Evolutionary conservation across 2,113 vertebrate genomes (phyloP).

Genomic region (Sialia sialis): DNA sequence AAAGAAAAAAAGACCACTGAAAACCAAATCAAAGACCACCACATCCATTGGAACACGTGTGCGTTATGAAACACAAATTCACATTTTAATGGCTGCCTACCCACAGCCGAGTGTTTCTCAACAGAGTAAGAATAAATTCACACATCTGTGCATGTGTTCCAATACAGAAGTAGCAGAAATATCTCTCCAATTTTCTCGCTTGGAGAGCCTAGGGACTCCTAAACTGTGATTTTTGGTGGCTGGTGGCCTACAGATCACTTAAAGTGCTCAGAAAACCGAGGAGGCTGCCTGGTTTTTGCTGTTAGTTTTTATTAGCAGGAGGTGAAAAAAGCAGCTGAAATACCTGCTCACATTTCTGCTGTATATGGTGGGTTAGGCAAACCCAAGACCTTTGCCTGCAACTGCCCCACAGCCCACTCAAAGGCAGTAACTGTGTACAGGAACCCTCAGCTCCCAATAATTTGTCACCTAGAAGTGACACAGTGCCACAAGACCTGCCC

Average conservation of each 20-base stretch:
- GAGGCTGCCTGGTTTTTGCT: background rate
- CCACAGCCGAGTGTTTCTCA: slow-evolving; percentile 8
- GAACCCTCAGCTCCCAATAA: background rate
- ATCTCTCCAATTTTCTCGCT: background rate
- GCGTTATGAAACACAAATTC: background rate
- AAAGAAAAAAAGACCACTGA: background rate
- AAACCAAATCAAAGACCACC: background rate
- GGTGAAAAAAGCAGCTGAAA: background rate
- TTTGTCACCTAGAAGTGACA: background rate
- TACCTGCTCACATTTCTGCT: background rate
- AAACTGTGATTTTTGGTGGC: background rate
- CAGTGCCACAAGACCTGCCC: background rate
- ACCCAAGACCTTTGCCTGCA: background rate
- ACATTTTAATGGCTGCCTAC: background rate
- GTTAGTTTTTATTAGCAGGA: slow-evolving; percentile 7
- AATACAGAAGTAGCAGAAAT: slow-evolving; percentile 20
- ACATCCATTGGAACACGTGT: background rate
- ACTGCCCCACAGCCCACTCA: background rate
- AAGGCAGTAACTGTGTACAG: background rate
- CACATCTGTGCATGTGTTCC: slow-evolving; percentile 10
- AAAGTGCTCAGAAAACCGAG: background rate
- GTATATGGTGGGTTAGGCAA: background rate
- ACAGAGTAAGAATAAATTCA: slow-evolving; percentile 1
- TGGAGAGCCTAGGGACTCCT: slow-evolving; percentile 10
- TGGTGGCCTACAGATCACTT: slow-evolving; percentile 18